Percentiles rank a stretch among this genome's conserved stretches.
phyloP scores from a whole-genome alignment of 1,140 invertebrate species.

The Drosophila persimilis region DNA sequence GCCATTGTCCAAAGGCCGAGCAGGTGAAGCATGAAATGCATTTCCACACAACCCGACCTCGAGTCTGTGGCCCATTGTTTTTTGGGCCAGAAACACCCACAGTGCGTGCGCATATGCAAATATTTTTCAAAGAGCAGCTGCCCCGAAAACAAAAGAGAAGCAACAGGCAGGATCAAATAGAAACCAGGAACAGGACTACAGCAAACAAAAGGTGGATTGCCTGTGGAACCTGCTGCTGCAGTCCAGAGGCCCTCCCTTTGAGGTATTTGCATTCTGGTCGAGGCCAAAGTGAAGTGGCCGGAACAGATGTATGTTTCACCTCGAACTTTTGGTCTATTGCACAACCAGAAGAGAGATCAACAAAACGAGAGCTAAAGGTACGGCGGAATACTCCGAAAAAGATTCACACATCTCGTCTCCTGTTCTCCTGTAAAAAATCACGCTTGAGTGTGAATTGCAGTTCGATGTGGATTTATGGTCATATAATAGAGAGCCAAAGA shows the following conservation, averaged over 20 bases:
- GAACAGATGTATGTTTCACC: conserved; percentile 59
- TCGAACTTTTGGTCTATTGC: conserved; percentile 40
- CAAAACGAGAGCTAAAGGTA: conserved; percentile 9
- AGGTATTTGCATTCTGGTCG: conserved; percentile 59
- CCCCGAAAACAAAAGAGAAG: conserved; percentile 59
- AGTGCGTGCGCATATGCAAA: conserved; percentile 73
- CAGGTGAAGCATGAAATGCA: conserved; percentile 62
- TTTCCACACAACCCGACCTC: no score
- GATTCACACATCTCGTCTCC: conserved; percentile 16
- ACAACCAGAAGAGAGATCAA: conserved; percentile 37
- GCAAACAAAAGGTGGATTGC: conserved; percentile 33
- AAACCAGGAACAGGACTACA: not conserved
- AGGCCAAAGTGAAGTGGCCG: conserved; percentile 44
- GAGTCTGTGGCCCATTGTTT: conserved; percentile 41
- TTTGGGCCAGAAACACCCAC: conserved; percentile 59
- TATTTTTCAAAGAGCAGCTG: conserved; percentile 59
- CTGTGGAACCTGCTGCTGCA: conserved; percentile 57
- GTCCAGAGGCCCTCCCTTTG: conserved; percentile 12
- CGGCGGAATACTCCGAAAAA: conserved; percentile 17
- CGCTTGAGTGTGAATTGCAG: conserved; percentile 62
- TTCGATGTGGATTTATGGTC: conserved; percentile 51
- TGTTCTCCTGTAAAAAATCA: conserved; percentile 34
- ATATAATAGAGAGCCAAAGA: conserved; percentile 35
- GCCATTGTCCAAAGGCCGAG: conserved; percentile 38
- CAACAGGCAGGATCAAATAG: conserved; percentile 67